Evolutionary conservation across 1,140 invertebrate genomes (phyloP).

Genomic region (Protaetia brevitarsis): DNA sequence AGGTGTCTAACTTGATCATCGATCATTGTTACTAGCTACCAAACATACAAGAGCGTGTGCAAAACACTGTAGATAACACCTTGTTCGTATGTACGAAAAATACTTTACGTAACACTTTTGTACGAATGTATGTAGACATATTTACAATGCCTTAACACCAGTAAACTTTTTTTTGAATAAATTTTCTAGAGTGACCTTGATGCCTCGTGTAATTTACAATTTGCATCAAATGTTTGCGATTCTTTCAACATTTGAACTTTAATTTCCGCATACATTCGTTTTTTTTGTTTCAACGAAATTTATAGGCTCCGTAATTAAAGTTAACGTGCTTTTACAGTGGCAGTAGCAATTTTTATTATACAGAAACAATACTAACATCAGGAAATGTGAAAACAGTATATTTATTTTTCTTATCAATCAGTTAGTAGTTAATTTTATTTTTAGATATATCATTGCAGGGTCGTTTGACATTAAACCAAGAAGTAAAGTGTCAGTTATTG

Average conservation of each 20-base stretch:
- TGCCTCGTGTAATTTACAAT: slow-evolving; percentile 14
- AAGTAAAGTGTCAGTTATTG: too few species aligned
- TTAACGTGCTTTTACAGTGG: background rate
- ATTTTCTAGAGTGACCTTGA: background rate
- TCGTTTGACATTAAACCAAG: too few species aligned
- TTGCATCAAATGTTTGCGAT: slow-evolving; percentile 6
- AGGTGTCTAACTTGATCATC: background rate
- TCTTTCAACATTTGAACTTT: slow-evolving; percentile 2
- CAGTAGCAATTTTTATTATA: too few species aligned
- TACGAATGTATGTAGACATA: background rate
- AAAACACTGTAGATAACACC: background rate
- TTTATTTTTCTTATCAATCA: too few species aligned
- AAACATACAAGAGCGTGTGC: background rate
- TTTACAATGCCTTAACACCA: background rate
- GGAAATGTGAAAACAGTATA: too few species aligned
- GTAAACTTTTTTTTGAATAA: slow-evolving; percentile 6
- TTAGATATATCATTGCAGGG: too few species aligned
- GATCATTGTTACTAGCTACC: background rate
- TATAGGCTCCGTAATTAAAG: background rate
- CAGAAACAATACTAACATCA: too few species aligned
- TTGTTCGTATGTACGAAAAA: too few species aligned
- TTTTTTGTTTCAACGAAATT: background rate
- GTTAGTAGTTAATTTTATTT: too few species aligned
- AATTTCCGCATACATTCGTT: background rate
- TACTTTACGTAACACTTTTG: background rate